These are phyloP conservation scores for Sclerurus mexicanus DNA, from an alignment of 2,113 vertebrate species.

Conservation along the genomic window DNA sequence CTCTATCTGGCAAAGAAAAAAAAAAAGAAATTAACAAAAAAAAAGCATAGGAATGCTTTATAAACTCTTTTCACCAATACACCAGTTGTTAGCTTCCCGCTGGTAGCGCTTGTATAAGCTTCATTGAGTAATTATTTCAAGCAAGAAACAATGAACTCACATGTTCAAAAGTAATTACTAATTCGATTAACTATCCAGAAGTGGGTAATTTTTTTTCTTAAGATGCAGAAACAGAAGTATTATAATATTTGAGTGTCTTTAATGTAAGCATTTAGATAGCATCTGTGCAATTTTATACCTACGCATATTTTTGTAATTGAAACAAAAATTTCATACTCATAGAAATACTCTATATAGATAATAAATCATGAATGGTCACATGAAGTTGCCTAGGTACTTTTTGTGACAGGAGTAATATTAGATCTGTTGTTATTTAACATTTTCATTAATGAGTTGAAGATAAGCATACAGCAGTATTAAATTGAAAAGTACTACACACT, in stretches of 20 bases:
- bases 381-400: not conserved
- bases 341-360: not conserved
- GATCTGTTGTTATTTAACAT: not conserved
- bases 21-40: not conserved
- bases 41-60: not conserved
- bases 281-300: not conserved
- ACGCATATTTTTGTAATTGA: not conserved
- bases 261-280: conserved; percentile 1
- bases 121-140: conserved; percentile 68
- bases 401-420: not conserved
- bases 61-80: conserved; percentile 40
- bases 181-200: conserved; percentile 67
- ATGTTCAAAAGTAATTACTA: conserved; percentile 68
- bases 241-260: not conserved
- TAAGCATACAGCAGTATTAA: not conserved
- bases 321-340: not conserved
- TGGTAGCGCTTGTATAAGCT: conserved; percentile 33
- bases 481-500: not conserved
- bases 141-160: conserved; percentile 60
- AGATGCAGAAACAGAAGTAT: not conserved
- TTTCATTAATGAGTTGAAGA: not conserved
- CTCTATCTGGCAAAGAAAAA: conserved; percentile 55
- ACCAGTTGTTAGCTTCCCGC: conserved; percentile 61
- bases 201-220: conserved; percentile 7
- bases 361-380: not conserved